Evolutionary conservation across 2,797 vertebrate species (phyloP).

Genomic region (Enteromius trimaculatus): DNA sequence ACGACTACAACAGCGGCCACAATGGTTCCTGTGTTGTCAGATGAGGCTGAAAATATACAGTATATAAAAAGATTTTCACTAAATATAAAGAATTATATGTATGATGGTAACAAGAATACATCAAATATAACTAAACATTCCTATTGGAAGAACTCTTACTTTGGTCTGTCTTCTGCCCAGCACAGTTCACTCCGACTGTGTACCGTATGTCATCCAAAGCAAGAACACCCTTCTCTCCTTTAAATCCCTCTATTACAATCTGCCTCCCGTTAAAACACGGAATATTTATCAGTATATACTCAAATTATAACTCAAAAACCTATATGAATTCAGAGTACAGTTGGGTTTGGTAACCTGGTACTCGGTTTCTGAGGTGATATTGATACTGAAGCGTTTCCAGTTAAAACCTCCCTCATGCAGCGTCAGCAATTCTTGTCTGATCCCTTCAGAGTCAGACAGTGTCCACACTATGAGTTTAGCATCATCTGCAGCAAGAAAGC

Average conservation of each 20-base stretch:
- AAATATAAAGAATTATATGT: neutral
- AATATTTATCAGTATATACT: neutral
- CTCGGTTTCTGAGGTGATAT: conserved; percentile 70
- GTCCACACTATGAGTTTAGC: conserved; percentile 68
- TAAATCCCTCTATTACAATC: conserved; percentile 86
- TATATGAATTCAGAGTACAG: neutral
- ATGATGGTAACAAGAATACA: neutral
- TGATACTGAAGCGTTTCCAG: conserved; percentile 70
- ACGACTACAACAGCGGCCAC: conserved; percentile 68
- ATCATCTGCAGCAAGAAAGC: conserved; percentile 61
- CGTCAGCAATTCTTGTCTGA: conserved; percentile 53
- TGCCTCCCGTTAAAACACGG: conserved; percentile 59
- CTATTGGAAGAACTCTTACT: conserved; percentile 65
- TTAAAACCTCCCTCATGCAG: conserved; percentile 51
- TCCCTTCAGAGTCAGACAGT: conserved; percentile 54
- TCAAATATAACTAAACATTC: conserved; percentile 54
- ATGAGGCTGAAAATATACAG: conserved; percentile 50
- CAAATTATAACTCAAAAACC: neutral
- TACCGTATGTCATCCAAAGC: conserved; percentile 88
- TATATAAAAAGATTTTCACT: conserved; percentile 6
- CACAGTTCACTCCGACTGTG: conserved; percentile 70
- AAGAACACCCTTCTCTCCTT: conserved; percentile 72
- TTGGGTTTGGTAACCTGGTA: conserved; percentile 74
- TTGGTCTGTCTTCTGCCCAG: conserved; percentile 60
- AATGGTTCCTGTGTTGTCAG: conserved; percentile 59